phyloP scores from a whole-genome alignment of 2,888 invertebrate species.

The Xestia rhomboidea region DNA sequence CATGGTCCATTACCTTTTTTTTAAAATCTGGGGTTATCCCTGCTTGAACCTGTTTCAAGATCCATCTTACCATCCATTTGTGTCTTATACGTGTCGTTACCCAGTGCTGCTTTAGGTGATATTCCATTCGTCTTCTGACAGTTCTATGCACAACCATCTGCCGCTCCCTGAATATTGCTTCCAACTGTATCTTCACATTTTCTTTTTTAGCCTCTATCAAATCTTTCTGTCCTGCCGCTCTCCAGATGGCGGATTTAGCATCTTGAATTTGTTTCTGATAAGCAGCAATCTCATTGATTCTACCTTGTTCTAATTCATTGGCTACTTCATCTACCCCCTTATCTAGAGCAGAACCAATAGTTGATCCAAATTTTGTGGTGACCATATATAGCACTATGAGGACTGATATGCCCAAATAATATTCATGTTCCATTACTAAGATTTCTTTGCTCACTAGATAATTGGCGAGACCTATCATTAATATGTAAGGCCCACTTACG shows the following conservation, averaged over 20 bases:
- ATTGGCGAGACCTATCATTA: conserved; percentile 94
- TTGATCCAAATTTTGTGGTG: conserved; percentile 93
- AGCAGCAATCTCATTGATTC: conserved; percentile 86
- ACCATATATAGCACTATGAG: conserved; percentile 90
- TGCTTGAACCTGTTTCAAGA: conserved; percentile 94
- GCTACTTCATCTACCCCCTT: conserved; percentile 92
- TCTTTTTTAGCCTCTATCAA: conserved; percentile 96
- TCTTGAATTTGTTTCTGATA: conserved; percentile 89
- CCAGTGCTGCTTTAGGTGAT: conserved; percentile 95
- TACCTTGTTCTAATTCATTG: conserved; percentile 87
- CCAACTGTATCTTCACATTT: conserved; percentile 97
- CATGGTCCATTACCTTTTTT: conserved; percentile 95
- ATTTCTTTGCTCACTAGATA: conserved; percentile 98
- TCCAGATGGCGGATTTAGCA: conserved; percentile 93
- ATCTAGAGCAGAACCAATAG: conserved; percentile 91
- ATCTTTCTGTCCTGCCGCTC: conserved; percentile 93
- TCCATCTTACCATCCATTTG: conserved; percentile 98
- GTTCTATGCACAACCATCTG: conserved; percentile 87
- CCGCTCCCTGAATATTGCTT: conserved; percentile 95
- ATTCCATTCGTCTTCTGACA: conserved; percentile 96
- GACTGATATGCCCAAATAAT: conserved; percentile 94
- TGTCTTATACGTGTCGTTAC: conserved; percentile 95
- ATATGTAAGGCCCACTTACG: conserved; percentile 96
- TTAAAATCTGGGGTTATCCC: conserved; percentile 96
- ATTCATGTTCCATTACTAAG: conserved; percentile 98